Evolutionary conservation across 1,140 invertebrate genomes (phyloP).

Genomic region (Cryptotermes secundus): DNA sequence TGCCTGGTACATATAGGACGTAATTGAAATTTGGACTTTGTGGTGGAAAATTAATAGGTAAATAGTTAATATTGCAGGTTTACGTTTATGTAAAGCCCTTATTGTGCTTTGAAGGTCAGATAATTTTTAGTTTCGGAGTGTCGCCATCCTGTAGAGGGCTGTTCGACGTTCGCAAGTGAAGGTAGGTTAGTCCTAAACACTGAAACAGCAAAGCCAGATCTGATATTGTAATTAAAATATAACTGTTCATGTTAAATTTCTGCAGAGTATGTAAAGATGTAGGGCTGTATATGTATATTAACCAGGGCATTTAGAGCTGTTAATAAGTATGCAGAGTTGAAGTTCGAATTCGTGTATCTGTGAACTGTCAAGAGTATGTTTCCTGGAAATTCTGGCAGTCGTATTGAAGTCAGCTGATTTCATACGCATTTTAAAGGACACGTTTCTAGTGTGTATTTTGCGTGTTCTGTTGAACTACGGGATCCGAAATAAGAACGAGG

Average conservation of each 20-base stretch:
- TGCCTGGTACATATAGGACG: background rate
- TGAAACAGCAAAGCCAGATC: background rate
- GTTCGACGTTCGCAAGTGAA: conserved; percentile 23
- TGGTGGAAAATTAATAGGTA: conserved; percentile 17
- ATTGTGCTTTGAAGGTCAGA: background rate
- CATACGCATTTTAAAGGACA: background rate
- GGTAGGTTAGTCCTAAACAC: conserved; percentile 24
- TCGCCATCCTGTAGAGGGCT: background rate
- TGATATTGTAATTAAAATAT: background rate
- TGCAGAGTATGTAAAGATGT: background rate
- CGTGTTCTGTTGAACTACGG: background rate
- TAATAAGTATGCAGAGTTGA: background rate
- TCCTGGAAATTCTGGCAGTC: background rate
- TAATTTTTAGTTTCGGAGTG: background rate
- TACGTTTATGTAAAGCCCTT: background rate
- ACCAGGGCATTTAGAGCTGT: background rate
- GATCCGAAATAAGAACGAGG: background rate
- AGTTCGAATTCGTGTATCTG: background rate
- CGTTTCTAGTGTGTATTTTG: background rate
- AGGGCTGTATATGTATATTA: background rate
- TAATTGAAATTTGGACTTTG: conserved; percentile 21
- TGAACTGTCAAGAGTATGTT: conserved; percentile 28
- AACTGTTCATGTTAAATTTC: background rate
- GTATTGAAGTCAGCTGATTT: conserved; percentile 25
- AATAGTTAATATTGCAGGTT: background rate